Percentiles rank a stretch among this genome's conserved stretches.
Evolutionary conservation across 2,113 vertebrate species (phyloP).

Genomic region (Sardina pilchardus): DNA sequence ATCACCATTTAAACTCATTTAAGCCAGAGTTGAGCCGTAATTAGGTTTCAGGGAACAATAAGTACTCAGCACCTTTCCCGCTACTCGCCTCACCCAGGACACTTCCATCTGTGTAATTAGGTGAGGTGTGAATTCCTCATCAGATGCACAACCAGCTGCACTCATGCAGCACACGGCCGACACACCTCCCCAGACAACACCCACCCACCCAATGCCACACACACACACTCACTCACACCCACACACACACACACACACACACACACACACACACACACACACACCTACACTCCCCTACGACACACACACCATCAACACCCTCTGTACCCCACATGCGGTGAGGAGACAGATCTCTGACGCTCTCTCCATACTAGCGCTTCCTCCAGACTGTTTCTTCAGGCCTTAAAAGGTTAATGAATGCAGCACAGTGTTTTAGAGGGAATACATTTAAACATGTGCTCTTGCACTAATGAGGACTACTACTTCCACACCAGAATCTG

Average conservation of each 20-base stretch:
- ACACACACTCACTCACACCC: background rate
- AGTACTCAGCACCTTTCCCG: slow-evolving; percentile 54
- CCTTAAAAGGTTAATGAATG: slow-evolving; percentile 67
- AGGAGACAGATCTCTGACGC: background rate
- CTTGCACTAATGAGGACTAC: background rate
- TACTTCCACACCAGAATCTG: background rate
- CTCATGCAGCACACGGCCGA: slow-evolving; percentile 41
- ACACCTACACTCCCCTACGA: too few species aligned
- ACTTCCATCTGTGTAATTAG: slow-evolving; percentile 64
- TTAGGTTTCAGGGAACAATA: slow-evolving; percentile 71
- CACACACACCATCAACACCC: slow-evolving; percentile 20
- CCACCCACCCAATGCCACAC: background rate
- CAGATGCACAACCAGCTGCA: slow-evolving; percentile 68
- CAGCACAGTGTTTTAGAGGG: slow-evolving; percentile 32
- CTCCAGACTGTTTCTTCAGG: slow-evolving; percentile 3
- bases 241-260: background rate
- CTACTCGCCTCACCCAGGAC: slow-evolving; percentile 51
- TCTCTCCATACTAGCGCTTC: background rate
- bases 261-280: background rate
- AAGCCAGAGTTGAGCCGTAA: slow-evolving; percentile 63
- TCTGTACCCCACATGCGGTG: slow-evolving; percentile 43
- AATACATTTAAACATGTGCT: background rate
- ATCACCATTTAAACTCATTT: slow-evolving; percentile 66
- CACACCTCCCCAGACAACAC: background rate
- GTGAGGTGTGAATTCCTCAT: slow-evolving; percentile 68